Evolutionary conservation across 2,113 vertebrate genomes (phyloP).

Genomic region (Pterocles orientalis): DNA sequence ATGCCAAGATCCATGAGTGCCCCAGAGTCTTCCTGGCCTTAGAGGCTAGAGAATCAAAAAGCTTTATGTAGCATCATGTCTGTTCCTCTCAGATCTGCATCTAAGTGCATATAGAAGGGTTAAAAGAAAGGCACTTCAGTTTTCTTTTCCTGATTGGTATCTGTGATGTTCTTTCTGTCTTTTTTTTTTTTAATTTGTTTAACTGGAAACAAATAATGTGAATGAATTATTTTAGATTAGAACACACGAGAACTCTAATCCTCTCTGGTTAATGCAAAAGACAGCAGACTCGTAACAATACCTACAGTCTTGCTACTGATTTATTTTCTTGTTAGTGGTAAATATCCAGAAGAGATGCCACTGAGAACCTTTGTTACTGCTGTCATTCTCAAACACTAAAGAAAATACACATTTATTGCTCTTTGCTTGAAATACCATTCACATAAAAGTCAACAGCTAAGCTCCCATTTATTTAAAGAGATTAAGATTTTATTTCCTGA

Average conservation of each 20-base stretch:
- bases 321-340: neutral
- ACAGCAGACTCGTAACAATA: neutral
- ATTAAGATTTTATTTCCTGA: neutral
- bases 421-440: neutral
- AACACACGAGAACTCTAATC: neutral
- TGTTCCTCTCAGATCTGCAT: neutral
- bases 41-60: neutral
- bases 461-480: neutral
- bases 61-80: neutral
- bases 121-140: neutral
- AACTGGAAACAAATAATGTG: neutral
- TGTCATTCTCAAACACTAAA: neutral
- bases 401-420: neutral
- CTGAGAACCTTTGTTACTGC: neutral
- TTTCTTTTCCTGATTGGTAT: neutral
- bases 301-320: neutral
- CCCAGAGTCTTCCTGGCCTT: neutral
- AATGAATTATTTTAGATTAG: neutral
- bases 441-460: neutral
- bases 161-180: neutral
- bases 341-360: neutral
- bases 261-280: neutral
- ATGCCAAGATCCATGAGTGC: accelerated
- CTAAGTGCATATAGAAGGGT: neutral
- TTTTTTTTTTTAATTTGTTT: neutral